Conservation (phyloP, 2,113 vertebrate genomes). For the Brachypodius melanocephalos region DNA sequence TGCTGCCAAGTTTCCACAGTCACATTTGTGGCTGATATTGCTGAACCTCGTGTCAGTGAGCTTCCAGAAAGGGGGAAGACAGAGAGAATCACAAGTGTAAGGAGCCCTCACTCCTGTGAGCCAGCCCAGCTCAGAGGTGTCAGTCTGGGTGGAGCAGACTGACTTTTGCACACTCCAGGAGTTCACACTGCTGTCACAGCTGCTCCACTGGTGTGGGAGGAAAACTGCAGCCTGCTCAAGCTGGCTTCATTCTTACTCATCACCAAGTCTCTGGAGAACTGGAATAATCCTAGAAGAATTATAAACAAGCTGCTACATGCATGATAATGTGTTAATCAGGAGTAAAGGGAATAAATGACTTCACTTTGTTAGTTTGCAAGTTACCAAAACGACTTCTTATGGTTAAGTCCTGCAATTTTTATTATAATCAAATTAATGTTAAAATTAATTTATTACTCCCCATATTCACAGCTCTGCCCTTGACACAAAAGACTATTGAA, state of each 20-base stretch:
- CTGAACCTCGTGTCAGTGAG: neutral
- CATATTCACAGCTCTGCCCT: neutral
- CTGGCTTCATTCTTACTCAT: neutral
- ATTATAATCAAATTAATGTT: neutral
- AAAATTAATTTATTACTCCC: neutral
- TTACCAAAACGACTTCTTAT: neutral
- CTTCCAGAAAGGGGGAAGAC: neutral
- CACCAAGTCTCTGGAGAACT: neutral
- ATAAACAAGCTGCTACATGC: neutral
- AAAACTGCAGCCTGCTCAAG: neutral
- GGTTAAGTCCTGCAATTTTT: neutral
- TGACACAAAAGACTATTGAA: neutral
- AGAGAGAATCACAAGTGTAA: neutral
- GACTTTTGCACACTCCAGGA: neutral
- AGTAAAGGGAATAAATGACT: neutral
- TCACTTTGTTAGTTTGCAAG: neutral
- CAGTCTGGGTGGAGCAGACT: neutral
- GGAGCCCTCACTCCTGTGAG: neutral
- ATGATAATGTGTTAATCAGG: neutral
- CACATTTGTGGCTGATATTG: neutral
- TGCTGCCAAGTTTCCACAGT: neutral
- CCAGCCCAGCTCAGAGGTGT: neutral
- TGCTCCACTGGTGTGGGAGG: neutral
- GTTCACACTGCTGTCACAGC: neutral
- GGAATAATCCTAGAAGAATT: neutral